These are phyloP conservation scores for Channallabes apus DNA, from an alignment of 2,797 vertebrate genomes.

Conservation along the genomic window DNA sequence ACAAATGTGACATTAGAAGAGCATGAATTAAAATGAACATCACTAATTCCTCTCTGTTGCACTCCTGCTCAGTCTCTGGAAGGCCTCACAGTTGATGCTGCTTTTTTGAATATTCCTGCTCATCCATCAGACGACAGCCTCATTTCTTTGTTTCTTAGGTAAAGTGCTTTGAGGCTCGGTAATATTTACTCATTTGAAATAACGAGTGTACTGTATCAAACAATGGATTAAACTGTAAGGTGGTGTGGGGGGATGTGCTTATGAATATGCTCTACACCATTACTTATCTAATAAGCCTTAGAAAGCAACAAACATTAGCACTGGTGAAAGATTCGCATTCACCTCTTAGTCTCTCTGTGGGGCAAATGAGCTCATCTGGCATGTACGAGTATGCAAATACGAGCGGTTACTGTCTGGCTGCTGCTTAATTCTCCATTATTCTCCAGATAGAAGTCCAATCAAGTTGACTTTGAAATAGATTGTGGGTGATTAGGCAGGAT, in stretches of 20 bases:
- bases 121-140: constrained; percentile 6
- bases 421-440: constrained; percentile 75
- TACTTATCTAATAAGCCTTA: constrained; percentile 75
- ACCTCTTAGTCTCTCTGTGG: constrained; percentile 64
- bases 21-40: constrained; percentile 34
- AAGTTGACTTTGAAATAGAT: constrained; percentile 82
- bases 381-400: constrained; percentile 74
- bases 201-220: constrained; percentile 68
- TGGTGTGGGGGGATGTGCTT: constrained; percentile 60
- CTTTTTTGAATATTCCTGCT: constrained; percentile 10
- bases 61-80: constrained; percentile 7
- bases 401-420: constrained; percentile 73
- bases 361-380: constrained; percentile 65
- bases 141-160: neutral
- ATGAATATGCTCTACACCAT: constrained; percentile 69
- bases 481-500: constrained; percentile 77
- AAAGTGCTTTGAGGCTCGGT: constrained; percentile 29
- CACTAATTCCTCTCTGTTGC: constrained; percentile 37
- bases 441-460: constrained; percentile 72
- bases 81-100: neutral
- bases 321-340: constrained; percentile 62
- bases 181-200: constrained; percentile 58
- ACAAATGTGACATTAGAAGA: constrained; percentile 33
- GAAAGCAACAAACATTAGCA: constrained; percentile 70
- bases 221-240: constrained; percentile 65